A percentile compares a stretch with the other conserved stretches of the same genome.
phyloP scores from a whole-genome alignment of 2,113 vertebrate genomes.

The Oxyura jamaicensis region DNA sequence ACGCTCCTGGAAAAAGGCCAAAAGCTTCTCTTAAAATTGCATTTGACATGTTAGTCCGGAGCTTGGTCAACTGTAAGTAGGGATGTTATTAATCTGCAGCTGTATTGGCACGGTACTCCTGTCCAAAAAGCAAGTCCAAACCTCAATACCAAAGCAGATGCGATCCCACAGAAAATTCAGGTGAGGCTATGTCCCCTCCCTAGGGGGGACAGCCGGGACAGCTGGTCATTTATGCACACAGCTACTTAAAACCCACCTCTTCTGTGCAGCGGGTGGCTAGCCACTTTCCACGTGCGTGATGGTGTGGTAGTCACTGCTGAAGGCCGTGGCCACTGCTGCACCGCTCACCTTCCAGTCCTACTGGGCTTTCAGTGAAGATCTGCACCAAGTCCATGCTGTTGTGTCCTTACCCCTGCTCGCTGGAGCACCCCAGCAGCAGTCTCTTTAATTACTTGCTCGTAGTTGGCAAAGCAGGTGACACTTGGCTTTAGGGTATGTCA shows the following conservation, averaged over 20 bases:
- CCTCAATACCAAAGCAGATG: rapidly evolving
- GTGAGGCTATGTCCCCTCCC: background rate
- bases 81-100: background rate
- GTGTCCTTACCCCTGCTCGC: background rate
- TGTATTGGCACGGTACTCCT: background rate
- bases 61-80: background rate
- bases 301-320: background rate
- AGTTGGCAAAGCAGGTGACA: background rate
- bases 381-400: background rate
- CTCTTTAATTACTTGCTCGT: background rate
- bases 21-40: background rate
- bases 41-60: background rate
- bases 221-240: background rate
- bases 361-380: background rate
- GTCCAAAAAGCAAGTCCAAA: rapidly evolving
- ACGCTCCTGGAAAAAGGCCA: background rate
- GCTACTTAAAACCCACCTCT: rapidly evolving
- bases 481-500: background rate
- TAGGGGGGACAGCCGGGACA: background rate
- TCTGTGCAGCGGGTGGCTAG: rapidly evolving
- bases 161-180: rapidly evolving
- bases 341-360: background rate
- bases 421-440: background rate
- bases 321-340: background rate
- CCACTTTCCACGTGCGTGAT: rapidly evolving